Evolutionary conservation across 2,888 invertebrate genomes (phyloP), one percentile per base, ranked within the genome.

Genomic region (Acrobasis repandana): DNA sequence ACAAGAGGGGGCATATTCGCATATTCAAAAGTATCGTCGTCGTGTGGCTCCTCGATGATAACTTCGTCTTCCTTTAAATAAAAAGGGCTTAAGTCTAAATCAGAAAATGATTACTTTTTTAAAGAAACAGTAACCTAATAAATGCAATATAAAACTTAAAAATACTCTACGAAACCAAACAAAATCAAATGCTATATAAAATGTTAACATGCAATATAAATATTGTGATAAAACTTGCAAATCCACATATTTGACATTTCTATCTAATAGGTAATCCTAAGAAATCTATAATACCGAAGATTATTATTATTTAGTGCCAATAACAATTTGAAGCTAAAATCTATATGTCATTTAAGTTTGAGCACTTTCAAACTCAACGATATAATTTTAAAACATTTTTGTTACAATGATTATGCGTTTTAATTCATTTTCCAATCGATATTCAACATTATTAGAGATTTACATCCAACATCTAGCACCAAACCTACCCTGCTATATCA

Each of bases 21-120:
- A 87, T 84, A 89, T 79, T 86, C 85, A 80, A 85, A 79, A 77
- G 69, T 76, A 83, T 91, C 89, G 83, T 88, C 87, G 80, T 90
- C 91, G 69, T 80, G 87, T 72, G 89, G 82, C 83, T 92, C 92
- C 83, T 92, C 93, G 88, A 89, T 88, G 88, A 88, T 86, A 67
- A 91, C 88, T 86, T 90, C 89, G 78, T 82, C 84, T 77, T 83
- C 93, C 92, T 93, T 93, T 87, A 93, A 92, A 90, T 90, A 90
- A 87, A 90, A 90, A 87, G 80, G 76, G 73, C 79, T 83, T 86
- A 83, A 82, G 86, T 90, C 85, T 88, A 86, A 70, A 86, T 87
- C 83, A 83, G 81, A 81, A 70, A 72, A 73, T 77, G 69, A 64
- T 63, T 68, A 65, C 71, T 69, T 65, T 63, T 68, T 65, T 72